Conservation (phyloP, 2,797 vertebrate genomes). For the Macropus fuliginosus region DNA sequence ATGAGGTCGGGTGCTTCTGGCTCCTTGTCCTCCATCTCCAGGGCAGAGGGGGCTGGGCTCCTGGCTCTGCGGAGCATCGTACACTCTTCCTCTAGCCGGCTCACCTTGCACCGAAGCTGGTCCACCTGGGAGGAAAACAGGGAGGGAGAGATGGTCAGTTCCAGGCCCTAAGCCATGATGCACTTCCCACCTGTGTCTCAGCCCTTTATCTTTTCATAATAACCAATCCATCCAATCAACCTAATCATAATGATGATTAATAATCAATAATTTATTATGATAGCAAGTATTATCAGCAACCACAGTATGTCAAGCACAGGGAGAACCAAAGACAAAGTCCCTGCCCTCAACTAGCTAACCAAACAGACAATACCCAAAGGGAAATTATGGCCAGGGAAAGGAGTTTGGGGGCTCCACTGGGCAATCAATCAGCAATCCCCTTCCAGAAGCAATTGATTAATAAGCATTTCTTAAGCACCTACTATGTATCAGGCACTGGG, state of each 20-base stretch:
- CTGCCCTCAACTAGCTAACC: not conserved
- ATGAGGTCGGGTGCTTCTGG: conserved; percentile 62
- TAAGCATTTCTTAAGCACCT: not conserved
- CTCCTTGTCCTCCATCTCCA: conserved; percentile 78
- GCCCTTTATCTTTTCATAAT: not conserved
- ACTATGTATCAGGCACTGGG: not conserved
- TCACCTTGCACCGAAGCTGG: conserved; percentile 90
- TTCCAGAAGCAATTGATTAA: not conserved
- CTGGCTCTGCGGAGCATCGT: conserved; percentile 66
- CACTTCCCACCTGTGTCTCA: not conserved
- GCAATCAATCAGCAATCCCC: not conserved
- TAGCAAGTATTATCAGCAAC: not conserved
- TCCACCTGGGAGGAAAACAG: conserved; percentile 88
- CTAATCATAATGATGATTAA: too few species aligned
- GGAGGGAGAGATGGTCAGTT: not conserved
- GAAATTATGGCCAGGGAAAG: not conserved
- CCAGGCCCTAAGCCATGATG: not conserved
- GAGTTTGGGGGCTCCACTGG: not conserved
- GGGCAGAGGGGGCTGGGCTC: fast-evolving
- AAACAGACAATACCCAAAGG: not conserved
- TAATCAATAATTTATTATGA: too few species aligned
- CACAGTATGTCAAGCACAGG: not conserved
- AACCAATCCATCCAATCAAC: not conserved
- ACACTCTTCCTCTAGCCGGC: conserved; percentile 84
- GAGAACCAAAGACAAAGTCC: not conserved